Evolutionary conservation across 2,113 vertebrate genomes (phyloP).

Genomic region (Scophthalmus maximus): DNA sequence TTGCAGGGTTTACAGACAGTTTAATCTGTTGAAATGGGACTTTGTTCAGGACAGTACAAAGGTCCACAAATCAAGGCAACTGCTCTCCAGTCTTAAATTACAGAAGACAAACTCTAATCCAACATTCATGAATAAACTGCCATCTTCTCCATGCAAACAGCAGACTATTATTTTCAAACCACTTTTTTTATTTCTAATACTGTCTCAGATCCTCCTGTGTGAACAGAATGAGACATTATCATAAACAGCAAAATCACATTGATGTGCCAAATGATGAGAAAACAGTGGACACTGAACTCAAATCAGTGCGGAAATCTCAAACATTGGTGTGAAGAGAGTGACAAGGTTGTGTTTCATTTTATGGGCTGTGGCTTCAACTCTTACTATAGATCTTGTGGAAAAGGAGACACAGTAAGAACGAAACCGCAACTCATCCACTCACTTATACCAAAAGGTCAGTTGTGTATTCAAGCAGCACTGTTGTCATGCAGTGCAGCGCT

Average conservation of each 20-base stretch:
- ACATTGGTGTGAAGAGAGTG: background rate
- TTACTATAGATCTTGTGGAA: background rate
- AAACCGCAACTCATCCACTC: slow-evolving; percentile 1
- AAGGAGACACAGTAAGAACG: too few relatives aligned
- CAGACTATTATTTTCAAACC: background rate
- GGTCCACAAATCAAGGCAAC: background rate
- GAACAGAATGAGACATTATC: background rate
- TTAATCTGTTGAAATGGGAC: background rate
- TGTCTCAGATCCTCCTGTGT: background rate
- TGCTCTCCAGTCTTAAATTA: background rate
- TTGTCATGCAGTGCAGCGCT: slow-evolving; percentile 35
- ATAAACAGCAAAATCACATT: background rate
- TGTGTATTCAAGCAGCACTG: slow-evolving; percentile 6
- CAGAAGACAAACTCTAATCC: background rate
- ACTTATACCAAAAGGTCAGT: slow-evolving; percentile 21
- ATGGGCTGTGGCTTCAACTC: slow-evolving; percentile 10
- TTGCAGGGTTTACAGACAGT: slow-evolving; percentile 3
- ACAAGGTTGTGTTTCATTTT: slow-evolving; percentile 8
- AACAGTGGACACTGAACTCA: background rate
- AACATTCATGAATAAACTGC: background rate
- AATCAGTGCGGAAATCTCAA: background rate
- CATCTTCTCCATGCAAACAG: background rate
- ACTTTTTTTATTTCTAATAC: background rate
- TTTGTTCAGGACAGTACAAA: background rate
- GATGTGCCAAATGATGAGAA: background rate